Evolutionary conservation across 1,140 invertebrate species (phyloP), one percentile per base, ranked within the genome.

Genomic region (Leptopilina clavipes): DNA sequence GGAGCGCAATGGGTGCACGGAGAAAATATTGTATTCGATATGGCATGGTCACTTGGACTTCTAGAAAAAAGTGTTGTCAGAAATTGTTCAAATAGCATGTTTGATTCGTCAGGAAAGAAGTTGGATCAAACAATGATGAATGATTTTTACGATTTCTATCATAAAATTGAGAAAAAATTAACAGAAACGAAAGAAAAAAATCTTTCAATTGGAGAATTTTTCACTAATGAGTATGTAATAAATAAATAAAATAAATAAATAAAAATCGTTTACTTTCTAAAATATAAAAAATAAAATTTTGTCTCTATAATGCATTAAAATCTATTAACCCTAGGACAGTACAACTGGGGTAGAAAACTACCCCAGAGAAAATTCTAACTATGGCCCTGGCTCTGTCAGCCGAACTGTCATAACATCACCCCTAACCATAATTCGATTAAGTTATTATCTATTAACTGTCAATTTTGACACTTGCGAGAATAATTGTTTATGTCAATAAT

Each of bases 1-100:
- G 96, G 97, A 0, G 96, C 95, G 19, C 95, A 97, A 83, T 96
- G 95, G 94, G 92, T 97, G 81, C 96, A 97, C 81, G 96, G 96
- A 9, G 93, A 96, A 85, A 89, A 97, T 89, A 84, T 91, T 10
- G 93, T 95, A 0, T 95, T 92, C 84, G 87, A 94, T 71, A 82
- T 94, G 43, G 93, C 93, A 0, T 92, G 72, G 45, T 71, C 76
- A 1, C 18, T 77, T 8, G 74, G 72, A 11, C 0, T 80, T 17
- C 2, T 80, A 18, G 75, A 77, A 19, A 71, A 40, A 76, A 19
- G 37, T 17, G 71, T 74, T 18, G 19, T 43, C 7, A 44, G 18
- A 10, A 11, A 73, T 3, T 14, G 92, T 54, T 88, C 92, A 45
- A 78, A 92, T 5, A 85, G 91, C 77, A 78, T 94, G 0, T 80